Conservation (phyloP, 1,140 invertebrate species). For the Saccostrea cuccullata region DNA sequence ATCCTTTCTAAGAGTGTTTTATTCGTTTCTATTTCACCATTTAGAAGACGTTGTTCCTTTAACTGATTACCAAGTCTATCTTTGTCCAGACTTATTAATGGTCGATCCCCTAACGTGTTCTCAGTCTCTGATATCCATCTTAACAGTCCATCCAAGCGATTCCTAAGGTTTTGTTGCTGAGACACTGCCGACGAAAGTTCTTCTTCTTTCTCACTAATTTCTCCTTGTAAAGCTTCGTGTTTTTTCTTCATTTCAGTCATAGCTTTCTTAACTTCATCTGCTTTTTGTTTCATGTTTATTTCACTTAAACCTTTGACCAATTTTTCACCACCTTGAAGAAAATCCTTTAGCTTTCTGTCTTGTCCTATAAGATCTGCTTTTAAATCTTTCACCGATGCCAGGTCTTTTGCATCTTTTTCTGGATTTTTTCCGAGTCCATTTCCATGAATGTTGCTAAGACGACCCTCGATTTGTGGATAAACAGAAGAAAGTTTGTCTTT, state of each 20-base stretch:
- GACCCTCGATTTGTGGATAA: constrained; percentile 89
- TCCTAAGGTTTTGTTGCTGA: constrained; percentile 94
- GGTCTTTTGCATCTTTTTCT: constrained; percentile 64
- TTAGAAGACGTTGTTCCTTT: constrained; percentile 88
- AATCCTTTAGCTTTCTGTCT: constrained; percentile 69
- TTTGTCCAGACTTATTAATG: constrained; percentile 91
- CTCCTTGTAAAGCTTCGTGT: constrained; percentile 86
- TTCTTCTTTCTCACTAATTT: constrained; percentile 88
- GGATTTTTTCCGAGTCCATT: constrained; percentile 65
- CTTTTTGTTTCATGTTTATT: constrained; percentile 81
- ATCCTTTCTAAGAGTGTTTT: constrained; percentile 80
- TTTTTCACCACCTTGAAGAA: constrained; percentile 68
- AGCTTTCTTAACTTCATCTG: constrained; percentile 86
- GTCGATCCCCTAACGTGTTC: constrained; percentile 84
- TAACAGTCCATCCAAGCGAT: constrained; percentile 90
- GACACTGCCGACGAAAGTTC: constrained; percentile 91
- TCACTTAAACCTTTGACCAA: constrained; percentile 83
- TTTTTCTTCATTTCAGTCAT: constrained; percentile 90
- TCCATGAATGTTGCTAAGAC: constrained; percentile 80
- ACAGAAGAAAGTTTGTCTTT: constrained; percentile 88
- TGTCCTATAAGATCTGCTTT: constrained; percentile 72
- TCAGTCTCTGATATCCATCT: constrained; percentile 91
- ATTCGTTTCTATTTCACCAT: constrained; percentile 91
- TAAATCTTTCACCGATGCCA: constrained; percentile 64
- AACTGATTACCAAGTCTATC: constrained; percentile 94